A percentile compares a stretch with the other conserved stretches of the same genome.
Evolutionary conservation across 1,140 invertebrate genomes (phyloP).

Genomic region (Eueides isabella): DNA sequence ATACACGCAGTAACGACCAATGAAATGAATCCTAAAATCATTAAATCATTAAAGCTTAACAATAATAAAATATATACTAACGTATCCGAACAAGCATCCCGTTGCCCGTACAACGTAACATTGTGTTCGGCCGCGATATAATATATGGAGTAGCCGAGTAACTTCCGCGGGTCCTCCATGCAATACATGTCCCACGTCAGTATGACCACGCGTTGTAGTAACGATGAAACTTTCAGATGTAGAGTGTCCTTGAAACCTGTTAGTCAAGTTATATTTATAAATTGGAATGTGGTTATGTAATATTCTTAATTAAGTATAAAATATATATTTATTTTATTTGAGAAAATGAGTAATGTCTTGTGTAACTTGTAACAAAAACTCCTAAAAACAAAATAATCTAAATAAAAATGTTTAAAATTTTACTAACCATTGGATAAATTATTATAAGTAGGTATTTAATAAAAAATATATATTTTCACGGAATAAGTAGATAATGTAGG

Average conservation of each 20-base stretch:
- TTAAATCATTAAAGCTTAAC: background rate
- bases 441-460: background rate
- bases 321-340: background rate
- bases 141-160: conserved; percentile 93
- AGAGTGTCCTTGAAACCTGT: conserved; percentile 61
- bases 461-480: background rate
- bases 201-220: conserved; percentile 53
- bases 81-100: conserved; percentile 93
- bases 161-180: conserved; percentile 86
- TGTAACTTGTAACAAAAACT: too few species aligned
- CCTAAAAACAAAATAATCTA: too few species aligned
- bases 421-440: background rate
- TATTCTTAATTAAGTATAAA: background rate
- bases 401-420: background rate
- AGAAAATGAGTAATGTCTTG: background rate
- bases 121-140: conserved; percentile 88
- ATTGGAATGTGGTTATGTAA: background rate
- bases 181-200: conserved; percentile 87
- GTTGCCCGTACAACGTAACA: conserved; percentile 91
- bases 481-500: conserved; percentile 10
- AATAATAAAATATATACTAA: conserved; percentile 46
- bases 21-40: too few species aligned
- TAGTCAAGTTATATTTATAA: background rate
- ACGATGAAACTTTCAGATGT: conserved; percentile 50
- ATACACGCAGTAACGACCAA: too few species aligned